These are phyloP conservation scores for Exocentrus adspersus DNA, from an alignment of 2,888 invertebrate species.

Conservation along the genomic window DNA sequence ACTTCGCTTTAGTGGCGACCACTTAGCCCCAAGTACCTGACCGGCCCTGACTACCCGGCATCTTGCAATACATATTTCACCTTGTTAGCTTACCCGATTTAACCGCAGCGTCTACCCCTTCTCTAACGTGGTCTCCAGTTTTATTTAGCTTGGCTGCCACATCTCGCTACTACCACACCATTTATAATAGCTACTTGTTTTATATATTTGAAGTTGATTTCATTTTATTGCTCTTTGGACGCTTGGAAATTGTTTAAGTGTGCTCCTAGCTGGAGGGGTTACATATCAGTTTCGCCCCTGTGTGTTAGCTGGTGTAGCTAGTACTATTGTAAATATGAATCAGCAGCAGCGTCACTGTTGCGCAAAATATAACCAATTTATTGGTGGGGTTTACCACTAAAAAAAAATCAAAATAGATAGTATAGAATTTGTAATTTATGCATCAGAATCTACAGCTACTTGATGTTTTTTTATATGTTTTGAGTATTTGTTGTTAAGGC, in stretches of 20 bases:
- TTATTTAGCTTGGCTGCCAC: conserved; percentile 30
- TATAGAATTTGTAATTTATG: not conserved
- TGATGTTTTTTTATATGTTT: no score
- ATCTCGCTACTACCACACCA: conserved; percentile 18
- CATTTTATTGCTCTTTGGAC: conserved; percentile 7
- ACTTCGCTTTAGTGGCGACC: conserved; percentile 57
- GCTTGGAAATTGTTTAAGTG: not conserved
- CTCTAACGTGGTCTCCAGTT: conserved; percentile 46
- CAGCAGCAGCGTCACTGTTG: not conserved
- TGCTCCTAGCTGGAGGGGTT: not conserved
- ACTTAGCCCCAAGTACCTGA: conserved; percentile 63
- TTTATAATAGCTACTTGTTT: conserved; percentile 20
- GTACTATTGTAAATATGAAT: not conserved
- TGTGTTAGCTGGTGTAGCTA: not conserved
- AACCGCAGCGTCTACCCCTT: conserved; percentile 39
- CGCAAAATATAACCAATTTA: not conserved
- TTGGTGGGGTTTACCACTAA: not conserved
- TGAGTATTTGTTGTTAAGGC: no score
- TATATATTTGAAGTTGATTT: not conserved
- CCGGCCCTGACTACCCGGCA: conserved; percentile 51
- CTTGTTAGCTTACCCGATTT: conserved; percentile 44
- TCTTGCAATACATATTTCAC: conserved; percentile 42
- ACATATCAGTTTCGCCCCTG: not conserved
- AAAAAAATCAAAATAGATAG: not conserved
- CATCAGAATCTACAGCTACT: no score